These are phyloP conservation scores for Stigmatopora argus DNA, from an alignment of 2,113 vertebrate genomes.

Conservation along the genomic window DNA sequence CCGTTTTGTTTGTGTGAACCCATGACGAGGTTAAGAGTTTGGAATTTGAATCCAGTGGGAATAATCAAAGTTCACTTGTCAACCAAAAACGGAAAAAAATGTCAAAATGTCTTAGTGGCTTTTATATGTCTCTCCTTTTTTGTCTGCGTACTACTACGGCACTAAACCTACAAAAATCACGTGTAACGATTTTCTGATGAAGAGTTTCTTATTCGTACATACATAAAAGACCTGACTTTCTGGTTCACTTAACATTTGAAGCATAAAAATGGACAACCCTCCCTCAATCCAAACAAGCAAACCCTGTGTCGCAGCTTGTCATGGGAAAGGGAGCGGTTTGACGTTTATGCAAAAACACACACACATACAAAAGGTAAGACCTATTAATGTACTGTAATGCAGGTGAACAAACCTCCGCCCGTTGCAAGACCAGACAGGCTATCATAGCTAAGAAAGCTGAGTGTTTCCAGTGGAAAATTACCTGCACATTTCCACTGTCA, in stretches of 20 bases:
- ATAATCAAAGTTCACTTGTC: background rate
- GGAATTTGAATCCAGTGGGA: background rate
- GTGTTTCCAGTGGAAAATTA: constrained; percentile 58
- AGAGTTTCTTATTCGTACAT: background rate
- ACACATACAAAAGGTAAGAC: background rate
- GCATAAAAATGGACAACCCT: background rate
- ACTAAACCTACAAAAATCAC: too few species aligned
- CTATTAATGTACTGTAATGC: constrained; percentile 40
- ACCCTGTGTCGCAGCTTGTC: constrained; percentile 10
- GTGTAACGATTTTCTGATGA: too few species aligned
- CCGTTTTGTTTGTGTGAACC: constrained; percentile 1
- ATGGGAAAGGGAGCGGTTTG: constrained; percentile 13
- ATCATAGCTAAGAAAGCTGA: constrained; percentile 15
- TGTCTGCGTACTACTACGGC: too few species aligned
- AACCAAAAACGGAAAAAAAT: too few species aligned
- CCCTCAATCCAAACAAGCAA: constrained; percentile 24
- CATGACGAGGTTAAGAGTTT: background rate
- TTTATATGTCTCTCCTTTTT: too few species aligned
- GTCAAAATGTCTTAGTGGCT: too few species aligned
- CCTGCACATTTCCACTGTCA: constrained; percentile 7
- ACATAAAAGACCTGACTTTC: constrained; percentile 28
- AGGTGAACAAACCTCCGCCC: constrained; percentile 44
- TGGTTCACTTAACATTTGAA: constrained; percentile 13
- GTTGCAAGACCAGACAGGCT: constrained; percentile 58
- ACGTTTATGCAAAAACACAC: background rate